Evolutionary conservation across 2,113 vertebrate species (phyloP).

Genomic region (Pipra filicauda): DNA sequence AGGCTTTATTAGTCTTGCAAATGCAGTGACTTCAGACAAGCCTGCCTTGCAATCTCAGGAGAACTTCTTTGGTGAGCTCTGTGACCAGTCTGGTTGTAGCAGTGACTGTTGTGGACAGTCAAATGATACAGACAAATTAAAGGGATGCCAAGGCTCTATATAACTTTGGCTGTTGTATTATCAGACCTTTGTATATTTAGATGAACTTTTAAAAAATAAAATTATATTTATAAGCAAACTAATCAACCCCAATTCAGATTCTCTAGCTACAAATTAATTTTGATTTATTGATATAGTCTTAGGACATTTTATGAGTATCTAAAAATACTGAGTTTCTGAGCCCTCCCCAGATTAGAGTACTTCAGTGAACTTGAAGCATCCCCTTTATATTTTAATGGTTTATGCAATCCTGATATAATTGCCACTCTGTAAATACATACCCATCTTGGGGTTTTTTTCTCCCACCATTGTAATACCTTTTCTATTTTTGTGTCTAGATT

Average conservation of each 20-base stretch:
- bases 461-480: not conserved
- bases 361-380: not conserved
- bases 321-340: not conserved
- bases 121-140: not conserved
- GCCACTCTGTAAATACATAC: not conserved
- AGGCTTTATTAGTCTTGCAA: not conserved
- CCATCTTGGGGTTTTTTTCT: not conserved
- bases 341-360: not conserved
- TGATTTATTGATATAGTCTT: not conserved
- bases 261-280: not conserved
- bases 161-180: not conserved
- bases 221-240: not conserved
- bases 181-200: not conserved
- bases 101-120: not conserved
- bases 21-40: not conserved
- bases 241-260: not conserved
- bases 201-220: not conserved
- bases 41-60: not conserved
- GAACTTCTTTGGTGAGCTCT: not conserved
- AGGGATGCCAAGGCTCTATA: not conserved
- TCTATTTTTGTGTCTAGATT: conserved; percentile 76
- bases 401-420: not conserved
- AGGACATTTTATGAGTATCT: not conserved
- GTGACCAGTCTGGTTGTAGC: not conserved
- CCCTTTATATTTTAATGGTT: not conserved